These are phyloP conservation scores for Australoheros facetus DNA, from an alignment of 2,797 vertebrate genomes.

Conservation along the genomic window DNA sequence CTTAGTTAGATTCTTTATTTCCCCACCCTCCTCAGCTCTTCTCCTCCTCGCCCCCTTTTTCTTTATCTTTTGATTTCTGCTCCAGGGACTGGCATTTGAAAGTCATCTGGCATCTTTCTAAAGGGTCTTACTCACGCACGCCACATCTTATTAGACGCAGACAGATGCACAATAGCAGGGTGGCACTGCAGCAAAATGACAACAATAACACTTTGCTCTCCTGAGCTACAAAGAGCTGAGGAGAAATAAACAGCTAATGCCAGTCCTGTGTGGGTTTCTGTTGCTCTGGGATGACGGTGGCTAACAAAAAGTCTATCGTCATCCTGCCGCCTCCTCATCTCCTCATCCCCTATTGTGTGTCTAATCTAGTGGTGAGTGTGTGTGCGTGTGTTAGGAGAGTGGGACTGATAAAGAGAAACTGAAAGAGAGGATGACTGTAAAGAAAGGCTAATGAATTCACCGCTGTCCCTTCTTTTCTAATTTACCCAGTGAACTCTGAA, in stretches of 20 bases:
- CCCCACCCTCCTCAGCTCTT: slow-evolving; percentile 7
- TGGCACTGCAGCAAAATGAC: slow-evolving; percentile 30
- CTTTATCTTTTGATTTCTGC: slow-evolving; percentile 55
- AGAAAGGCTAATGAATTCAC: slow-evolving; percentile 28
- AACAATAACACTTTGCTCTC: slow-evolving; percentile 51
- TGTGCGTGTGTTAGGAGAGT: slow-evolving; percentile 27
- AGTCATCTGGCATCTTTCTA: slow-evolving; percentile 49
- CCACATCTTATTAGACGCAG: slow-evolving; percentile 40
- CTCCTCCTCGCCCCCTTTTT: neutral
- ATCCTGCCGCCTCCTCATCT: slow-evolving; percentile 59
- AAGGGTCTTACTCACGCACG: slow-evolving; percentile 36
- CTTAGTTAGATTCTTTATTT: neutral
- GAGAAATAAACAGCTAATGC: slow-evolving; percentile 47
- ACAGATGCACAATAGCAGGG: slow-evolving; percentile 56
- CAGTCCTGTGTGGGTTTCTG: slow-evolving; percentile 62
- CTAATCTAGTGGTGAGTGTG: slow-evolving; percentile 30
- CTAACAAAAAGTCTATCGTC: slow-evolving; percentile 43
- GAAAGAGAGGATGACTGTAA: slow-evolving; percentile 26
- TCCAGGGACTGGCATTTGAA: slow-evolving; percentile 69
- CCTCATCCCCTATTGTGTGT: slow-evolving; percentile 50
- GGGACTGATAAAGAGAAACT: slow-evolving; percentile 18
- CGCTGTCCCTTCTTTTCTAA: slow-evolving; percentile 37
- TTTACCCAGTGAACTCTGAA: slow-evolving; percentile 46
- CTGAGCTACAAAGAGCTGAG: slow-evolving; percentile 23
- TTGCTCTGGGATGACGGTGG: slow-evolving; percentile 53